Evolutionary conservation across 2,888 invertebrate genomes (phyloP).

Genomic region (Ecliptopera silaceata): DNA sequence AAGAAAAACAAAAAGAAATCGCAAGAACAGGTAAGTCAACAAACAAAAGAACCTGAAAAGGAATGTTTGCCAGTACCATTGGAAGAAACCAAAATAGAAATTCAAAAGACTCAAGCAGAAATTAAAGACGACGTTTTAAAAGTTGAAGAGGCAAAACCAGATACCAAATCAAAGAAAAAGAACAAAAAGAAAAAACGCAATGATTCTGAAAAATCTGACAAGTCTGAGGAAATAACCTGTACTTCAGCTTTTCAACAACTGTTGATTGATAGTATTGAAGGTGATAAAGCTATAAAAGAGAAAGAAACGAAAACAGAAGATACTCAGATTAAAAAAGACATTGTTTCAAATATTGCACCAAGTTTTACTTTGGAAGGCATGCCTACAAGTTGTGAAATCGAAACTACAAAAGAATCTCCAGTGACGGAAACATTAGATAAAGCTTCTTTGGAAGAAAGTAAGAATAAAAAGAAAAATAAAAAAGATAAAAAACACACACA

Average conservation of each 20-base stretch:
- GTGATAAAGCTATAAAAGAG: constrained; percentile 36
- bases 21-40: constrained; percentile 35
- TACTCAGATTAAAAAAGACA: constrained; percentile 10
- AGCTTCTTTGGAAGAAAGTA: constrained; percentile 26
- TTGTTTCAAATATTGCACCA: constrained; percentile 3
- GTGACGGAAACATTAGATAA: constrained; percentile 22
- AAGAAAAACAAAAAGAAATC: constrained; percentile 71
- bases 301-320: constrained; percentile 22
- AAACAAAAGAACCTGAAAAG: constrained; percentile 18
- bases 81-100: constrained; percentile 13
- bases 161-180: constrained; percentile 60
- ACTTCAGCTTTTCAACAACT: constrained; percentile 61
- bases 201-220: constrained; percentile 68
- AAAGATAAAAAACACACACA: constrained; percentile 44
- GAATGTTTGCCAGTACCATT: constrained; percentile 8
- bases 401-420: constrained; percentile 4
- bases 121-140: constrained; percentile 23
- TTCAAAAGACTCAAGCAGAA: constrained; percentile 27
- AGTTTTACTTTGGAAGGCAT: neutral
- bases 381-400: constrained; percentile 8
- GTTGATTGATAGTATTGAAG: constrained; percentile 42
- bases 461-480: constrained; percentile 47
- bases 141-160: constrained; percentile 40
- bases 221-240: constrained; percentile 56
- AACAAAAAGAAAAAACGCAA: constrained; percentile 69